Base-by-base conservation (phyloP, 2,888 invertebrate genomes). In the Lordiphosa andalusiaca region DNA sequence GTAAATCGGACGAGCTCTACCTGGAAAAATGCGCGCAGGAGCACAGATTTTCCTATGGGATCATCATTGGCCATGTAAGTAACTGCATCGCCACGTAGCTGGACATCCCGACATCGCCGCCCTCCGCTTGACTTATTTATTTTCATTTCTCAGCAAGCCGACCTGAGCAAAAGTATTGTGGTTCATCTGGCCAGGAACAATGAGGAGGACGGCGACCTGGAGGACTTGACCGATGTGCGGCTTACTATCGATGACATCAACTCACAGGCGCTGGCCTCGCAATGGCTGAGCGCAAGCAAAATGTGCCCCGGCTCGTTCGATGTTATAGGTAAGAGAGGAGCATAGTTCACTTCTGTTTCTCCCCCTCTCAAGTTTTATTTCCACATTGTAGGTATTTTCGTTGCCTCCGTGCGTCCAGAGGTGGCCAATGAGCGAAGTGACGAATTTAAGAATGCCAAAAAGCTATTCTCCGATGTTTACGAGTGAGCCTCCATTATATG, bases 291-390 rank as follows among this genome's bases (percentile, higher is more conserved):
- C 91, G 95, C 96, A 1, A 94, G 94, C 2, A 92, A 96, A 89
- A 97, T 97, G 96, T 90, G 97, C 63, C 95, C 97, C 33, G 98
- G 97, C 39, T 97, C 97, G 42, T 93, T 97, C 91, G 93, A 93
- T 89, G 94, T 97, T 46, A 91, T 96, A 86, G 97, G 95, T 89
- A 67, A 46, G 75, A 56, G 19, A 33, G 19, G n/a, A 21, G 39
- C 19, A 21, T 19, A 33, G 30, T 30, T 25, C 25, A 25, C 7
- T 16, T 44, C 10, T n/a, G 0, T 7, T 6, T 25, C 25, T 25
- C 6, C 25, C 25, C 25, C 6, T 1, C 3, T 7, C 9, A 16
- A 33, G 13, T 12, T 10, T 25, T 13, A 10, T 10, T 13, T 12
- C 9, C n/a, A 37, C 6, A 6, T 0, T 12, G 3, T 1, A 92